phyloP scores from a whole-genome alignment of 2,797 vertebrate genomes.

The Acanthornis magna region DNA sequence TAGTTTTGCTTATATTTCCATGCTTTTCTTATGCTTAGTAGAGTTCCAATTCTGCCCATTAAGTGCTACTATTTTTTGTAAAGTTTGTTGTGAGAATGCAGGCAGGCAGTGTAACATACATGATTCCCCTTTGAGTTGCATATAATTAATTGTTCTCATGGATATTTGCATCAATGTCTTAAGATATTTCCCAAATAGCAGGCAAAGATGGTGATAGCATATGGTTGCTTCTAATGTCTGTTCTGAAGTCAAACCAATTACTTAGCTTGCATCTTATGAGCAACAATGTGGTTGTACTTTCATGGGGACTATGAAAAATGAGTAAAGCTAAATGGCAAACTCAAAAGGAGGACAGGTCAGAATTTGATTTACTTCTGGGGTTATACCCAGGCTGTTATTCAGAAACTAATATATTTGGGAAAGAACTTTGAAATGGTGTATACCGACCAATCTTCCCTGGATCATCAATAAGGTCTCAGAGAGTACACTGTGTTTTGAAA shows the following conservation, averaged over 20 bases:
- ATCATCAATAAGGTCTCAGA: not conserved
- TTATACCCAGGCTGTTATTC: not conserved
- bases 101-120: not conserved
- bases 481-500: not conserved
- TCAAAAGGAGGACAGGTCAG: not conserved
- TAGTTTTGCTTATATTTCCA: not conserved
- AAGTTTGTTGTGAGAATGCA: not conserved
- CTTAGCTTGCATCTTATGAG: not conserved
- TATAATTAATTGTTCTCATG: not conserved
- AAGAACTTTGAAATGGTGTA: not conserved
- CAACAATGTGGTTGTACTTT: not conserved
- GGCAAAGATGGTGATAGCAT: not conserved
- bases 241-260: conserved; percentile 26
- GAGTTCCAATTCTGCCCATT: not conserved
- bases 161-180: not conserved
- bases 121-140: not conserved
- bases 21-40: not conserved
- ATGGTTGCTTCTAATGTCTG: not conserved
- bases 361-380: not conserved
- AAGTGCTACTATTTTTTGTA: not conserved
- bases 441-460: not conserved
- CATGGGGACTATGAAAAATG: not conserved
- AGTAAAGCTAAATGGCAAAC: not conserved
- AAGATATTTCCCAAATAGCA: not conserved
- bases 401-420: not conserved